These are phyloP conservation scores for Cassiopea andromeda DNA, from an alignment of 30 jellyfish, hydroid and myxozoan genomes.

Conservation along the genomic window DNA sequence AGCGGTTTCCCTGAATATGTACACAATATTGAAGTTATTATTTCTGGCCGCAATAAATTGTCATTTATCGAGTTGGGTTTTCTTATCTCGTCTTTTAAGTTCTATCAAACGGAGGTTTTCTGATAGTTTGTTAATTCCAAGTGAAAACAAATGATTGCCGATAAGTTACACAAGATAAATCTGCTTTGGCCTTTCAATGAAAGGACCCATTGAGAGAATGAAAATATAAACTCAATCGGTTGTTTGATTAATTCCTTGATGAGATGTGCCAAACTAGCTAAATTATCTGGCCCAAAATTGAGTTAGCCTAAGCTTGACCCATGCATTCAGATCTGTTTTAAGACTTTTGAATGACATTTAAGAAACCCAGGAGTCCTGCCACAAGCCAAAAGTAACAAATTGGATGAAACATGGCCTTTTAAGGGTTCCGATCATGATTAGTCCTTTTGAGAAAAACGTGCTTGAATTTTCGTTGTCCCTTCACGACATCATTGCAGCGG, in stretches of 20 bases:
- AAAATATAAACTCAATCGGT: neutral
- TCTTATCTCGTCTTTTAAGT: too few species aligned
- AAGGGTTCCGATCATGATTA: constrained; percentile 19
- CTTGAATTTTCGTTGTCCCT: neutral
- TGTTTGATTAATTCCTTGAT: neutral
- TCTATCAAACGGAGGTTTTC: neutral
- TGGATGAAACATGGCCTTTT: constrained; percentile 24
- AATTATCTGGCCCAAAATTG: constrained; percentile 6
- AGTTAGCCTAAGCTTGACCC: neutral
- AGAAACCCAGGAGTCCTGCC: constrained; percentile 58
- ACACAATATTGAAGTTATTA: too few species aligned
- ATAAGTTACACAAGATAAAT: neutral
- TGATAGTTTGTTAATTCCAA: neutral
- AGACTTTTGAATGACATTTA: neutral
- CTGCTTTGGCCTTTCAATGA: neutral
- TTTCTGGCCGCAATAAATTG: too few species aligned
- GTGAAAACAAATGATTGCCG: neutral
- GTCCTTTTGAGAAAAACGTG: neutral
- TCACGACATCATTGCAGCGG: constrained; percentile 21
- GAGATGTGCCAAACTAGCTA: neutral
- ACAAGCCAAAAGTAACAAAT: constrained; percentile 54
- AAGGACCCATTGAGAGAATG: neutral
- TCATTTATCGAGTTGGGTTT: too few species aligned
- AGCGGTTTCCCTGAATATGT: too few species aligned
- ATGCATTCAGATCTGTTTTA: neutral